Conservation (phyloP, 2,113 vertebrate species). For the Odontophorus gujanensis region DNA sequence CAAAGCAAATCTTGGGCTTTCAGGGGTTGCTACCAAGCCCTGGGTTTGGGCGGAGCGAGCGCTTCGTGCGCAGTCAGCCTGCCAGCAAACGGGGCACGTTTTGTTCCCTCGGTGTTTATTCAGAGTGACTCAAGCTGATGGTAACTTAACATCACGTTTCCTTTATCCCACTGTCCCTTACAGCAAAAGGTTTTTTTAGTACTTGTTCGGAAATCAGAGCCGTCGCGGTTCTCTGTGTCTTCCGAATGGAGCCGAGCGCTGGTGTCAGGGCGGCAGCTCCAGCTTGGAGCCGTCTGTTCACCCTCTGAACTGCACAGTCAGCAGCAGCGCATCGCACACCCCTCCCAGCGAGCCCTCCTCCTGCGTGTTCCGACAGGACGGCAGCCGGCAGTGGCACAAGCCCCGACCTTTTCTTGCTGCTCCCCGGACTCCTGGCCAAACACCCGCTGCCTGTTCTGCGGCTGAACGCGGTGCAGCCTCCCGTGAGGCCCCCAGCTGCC, state of each 20-base stretch:
- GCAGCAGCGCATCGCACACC: neutral
- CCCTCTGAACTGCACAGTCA: neutral
- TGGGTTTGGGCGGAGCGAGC: neutral
- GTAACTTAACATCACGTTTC: slow-evolving; percentile 41
- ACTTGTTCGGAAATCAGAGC: neutral
- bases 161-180: slow-evolving; percentile 37
- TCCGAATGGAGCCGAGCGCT: accelerated
- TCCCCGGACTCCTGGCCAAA: neutral
- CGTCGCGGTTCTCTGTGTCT: neutral
- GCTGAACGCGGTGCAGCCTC: accelerated
- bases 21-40: slow-evolving; percentile 12
- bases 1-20: slow-evolving; percentile 19
- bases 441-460: accelerated
- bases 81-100: slow-evolving; percentile 40
- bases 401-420: neutral
- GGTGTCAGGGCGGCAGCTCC: neutral
- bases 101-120: slow-evolving; percentile 16
- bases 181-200: slow-evolving; percentile 11
- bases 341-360: neutral
- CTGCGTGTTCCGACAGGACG: neutral
- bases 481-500: neutral
- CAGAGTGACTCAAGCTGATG: slow-evolving; percentile 45
- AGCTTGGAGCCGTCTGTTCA: neutral
- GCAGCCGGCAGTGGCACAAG: neutral
- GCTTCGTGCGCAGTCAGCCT: slow-evolving; percentile 33